Evolutionary conservation across 2,113 vertebrate genomes (phyloP), one percentile per base, ranked within the genome.

Genomic region (Miniopterus natalensis): DNA sequence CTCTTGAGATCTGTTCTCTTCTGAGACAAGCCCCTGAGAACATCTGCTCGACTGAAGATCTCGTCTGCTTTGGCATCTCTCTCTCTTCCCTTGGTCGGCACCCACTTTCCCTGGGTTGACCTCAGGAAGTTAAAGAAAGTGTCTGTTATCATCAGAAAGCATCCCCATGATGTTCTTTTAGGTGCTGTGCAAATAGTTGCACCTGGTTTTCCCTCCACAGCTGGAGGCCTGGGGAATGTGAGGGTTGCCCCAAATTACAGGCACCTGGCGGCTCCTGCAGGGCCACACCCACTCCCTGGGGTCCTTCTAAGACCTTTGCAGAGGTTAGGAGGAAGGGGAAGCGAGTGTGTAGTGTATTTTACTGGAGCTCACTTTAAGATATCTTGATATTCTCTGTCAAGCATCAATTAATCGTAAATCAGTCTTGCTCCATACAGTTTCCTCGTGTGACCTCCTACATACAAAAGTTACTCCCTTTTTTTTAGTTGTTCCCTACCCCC

Each of bases 51-150:
- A 25, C 63, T 55, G 29, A 63, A 47, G 40, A 45, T 27, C 47
- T 55, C 55, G 8, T 65, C 74, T 65, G 17, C 47, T 9, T 80
- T 45, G 93, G 15, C 47, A 25, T 59, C 53, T 79, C 63, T 20
- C 1, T 59, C 45, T 40, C 42, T 90, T 74, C 17, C n/a, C 77
- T 53, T 84, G 87, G 70, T 73, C 80, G 25, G 59, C 87, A 57
- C 53, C 65, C 80, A 36, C 42, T 78, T 74, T 92, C 25, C 31
- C 75, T 88, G 42, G 84, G 68, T 53, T 95, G 93, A 74, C 92
- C 84, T 47, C 36, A 61, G 70, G 84, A 80, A 85, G 49, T 84
- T 59, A 85, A 59, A 88, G 59, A 66, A 53, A 61, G 29, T 21
- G 61, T 42, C 89, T 70, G 29, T 84, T 79, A 59, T 51, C 57